A percentile compares a stretch with the other conserved stretches of the same genome.
phyloP scores from a whole-genome alignment of 1,140 invertebrate genomes.

The Plectrocnemia conspersa region DNA sequence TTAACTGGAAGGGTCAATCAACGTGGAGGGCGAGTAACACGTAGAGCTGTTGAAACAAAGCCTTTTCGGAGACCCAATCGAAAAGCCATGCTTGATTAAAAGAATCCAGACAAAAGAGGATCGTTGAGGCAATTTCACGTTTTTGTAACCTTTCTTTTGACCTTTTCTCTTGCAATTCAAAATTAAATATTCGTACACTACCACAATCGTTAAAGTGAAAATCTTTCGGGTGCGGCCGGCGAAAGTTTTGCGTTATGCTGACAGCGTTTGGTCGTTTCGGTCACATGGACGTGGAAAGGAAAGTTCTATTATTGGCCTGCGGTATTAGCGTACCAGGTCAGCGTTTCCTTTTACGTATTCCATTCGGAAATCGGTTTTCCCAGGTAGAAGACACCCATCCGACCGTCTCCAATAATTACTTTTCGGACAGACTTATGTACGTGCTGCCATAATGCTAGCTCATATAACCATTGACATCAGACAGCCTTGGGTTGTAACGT shows the following conservation, averaged over 20 bases:
- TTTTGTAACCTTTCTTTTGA: background rate
- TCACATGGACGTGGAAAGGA: background rate
- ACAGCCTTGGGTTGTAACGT: background rate
- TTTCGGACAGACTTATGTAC: background rate
- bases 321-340: slow-evolving; percentile 17
- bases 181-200: too few species aligned
- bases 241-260: background rate
- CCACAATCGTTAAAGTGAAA: too few species aligned
- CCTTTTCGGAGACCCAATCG: background rate
- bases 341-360: slow-evolving; percentile 18
- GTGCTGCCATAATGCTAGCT: background rate
- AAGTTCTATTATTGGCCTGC: slow-evolving; percentile 4
- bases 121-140: background rate
- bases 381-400: background rate
- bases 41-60: background rate
- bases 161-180: too few species aligned
- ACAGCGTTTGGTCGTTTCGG: background rate
- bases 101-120: background rate
- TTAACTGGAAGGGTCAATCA: too few species aligned
- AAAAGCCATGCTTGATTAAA: slow-evolving; percentile 3
- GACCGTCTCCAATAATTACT: slow-evolving; percentile 11
- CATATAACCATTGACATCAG: background rate
- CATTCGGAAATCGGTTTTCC: slow-evolving; percentile 11
- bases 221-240: too few species aligned
- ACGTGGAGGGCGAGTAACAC: too few species aligned